Percentiles rank a stretch among this genome's conserved stretches.
Evolutionary conservation across 1,140 invertebrate species (phyloP).

Genomic region (Danaus plexippus): DNA sequence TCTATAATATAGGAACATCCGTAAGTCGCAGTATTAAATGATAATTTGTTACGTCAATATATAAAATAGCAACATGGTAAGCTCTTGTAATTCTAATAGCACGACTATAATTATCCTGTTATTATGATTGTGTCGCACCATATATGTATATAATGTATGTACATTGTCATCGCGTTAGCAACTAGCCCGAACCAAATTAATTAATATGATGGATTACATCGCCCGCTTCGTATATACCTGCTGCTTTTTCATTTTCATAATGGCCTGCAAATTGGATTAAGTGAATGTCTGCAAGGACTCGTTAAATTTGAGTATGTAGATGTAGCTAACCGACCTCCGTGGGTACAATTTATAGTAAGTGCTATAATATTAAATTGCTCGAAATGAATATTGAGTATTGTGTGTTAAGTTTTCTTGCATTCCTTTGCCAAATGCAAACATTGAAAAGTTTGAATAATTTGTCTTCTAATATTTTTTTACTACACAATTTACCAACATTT

Average conservation of each 20-base stretch:
- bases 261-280: constrained; percentile 29
- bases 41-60: background rate
- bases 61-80: background rate
- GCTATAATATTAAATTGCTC: constrained; percentile 16
- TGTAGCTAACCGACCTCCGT: constrained; percentile 2
- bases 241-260: constrained; percentile 29
- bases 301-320: constrained; percentile 25
- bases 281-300: constrained; percentile 26
- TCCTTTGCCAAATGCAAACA: too few species aligned
- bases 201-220: constrained; percentile 29
- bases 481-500: too few species aligned
- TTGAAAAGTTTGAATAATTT: too few species aligned
- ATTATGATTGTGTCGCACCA: too few species aligned
- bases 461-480: too few species aligned
- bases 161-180: constrained; percentile 20
- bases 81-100: constrained; percentile 4
- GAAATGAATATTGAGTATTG: too few species aligned
- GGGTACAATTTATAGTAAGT: constrained; percentile 17
- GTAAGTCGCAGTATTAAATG: background rate
- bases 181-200: constrained; percentile 21
- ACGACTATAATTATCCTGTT: too few species aligned
- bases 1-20: too few species aligned
- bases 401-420: too few species aligned
- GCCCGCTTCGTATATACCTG: constrained; percentile 20
- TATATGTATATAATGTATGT: background rate